Evolutionary conservation across 2,888 invertebrate genomes (phyloP), one percentile per base, ranked within the genome.

Genomic region (Mythimna ferrago): DNA sequence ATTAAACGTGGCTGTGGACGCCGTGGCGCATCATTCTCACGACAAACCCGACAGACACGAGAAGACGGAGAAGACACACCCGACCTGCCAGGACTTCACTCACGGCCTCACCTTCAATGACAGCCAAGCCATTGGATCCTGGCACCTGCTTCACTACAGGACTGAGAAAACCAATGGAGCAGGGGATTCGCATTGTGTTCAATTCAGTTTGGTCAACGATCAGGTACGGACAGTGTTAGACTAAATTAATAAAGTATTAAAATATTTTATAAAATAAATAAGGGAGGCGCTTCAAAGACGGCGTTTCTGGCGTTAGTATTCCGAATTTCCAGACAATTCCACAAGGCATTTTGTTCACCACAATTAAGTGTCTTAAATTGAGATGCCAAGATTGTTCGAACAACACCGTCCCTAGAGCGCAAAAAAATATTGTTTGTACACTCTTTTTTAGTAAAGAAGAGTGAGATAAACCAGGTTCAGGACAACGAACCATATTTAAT

Each of bases 51-150:
- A 80, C 7, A 66, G 56, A 68, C 73, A 71, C n/a, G 86, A 86
- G 1, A 89, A 86, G 66, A 21, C 68, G 2, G 88, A 84, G 16
- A 88, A 88, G 66, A 87, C 87, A 65, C 88, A 88, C 44, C 89
- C 89, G 38, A 90, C 82, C 71, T 95, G 95, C 80, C 92, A 94
- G 69, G 92, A 93, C 78, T 94, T 94, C 83, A 92, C 93, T 1
- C 88, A 91, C 2, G 93, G 93, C 3, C 91, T 92, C 9, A 87
- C 87, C 3, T 94, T 95, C 82, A 91, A 93, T 71, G 94, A 94
- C 76, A 87, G 80, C 57, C 90, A 93, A 66, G 94, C 93, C 5
- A 74, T 92, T 7, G 95, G 95, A n/a, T 88, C 88, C 53, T 95
- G 95, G 95, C 92, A 94, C 73, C 87, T 94, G 48, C 86, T 94